Base-by-base conservation (phyloP, 2,797 vertebrate genomes). In the Phataginus tricuspis region DNA sequence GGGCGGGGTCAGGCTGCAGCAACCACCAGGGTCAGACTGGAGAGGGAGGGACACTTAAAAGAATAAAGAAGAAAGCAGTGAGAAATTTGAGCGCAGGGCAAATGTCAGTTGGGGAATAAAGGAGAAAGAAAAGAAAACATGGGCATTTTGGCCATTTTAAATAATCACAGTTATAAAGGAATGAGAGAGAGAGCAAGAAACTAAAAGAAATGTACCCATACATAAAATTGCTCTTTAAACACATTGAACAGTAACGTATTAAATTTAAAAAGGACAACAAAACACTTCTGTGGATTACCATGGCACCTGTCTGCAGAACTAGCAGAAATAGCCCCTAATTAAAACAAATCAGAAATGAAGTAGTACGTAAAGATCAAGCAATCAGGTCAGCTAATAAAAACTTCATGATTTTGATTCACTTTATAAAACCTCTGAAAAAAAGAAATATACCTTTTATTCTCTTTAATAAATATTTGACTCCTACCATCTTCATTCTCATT, bases 261-360 rank as follows among this genome's bases (percentile, higher is more conserved):
- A 57, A 57, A 63, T 53, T 77, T 87, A 78, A 2, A 55, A 63
- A 94, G 74, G 74, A 84, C n/a, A 78, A 85, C 53, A 66, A 91
- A 92, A 66, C 23, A 42, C 23, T 75, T 77, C 57, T 7, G 37
- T 42, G 59, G 55, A 86, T 78, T 87, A 53, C 55, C 37, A 16
- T 63, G 74, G 87, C n/a, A 68, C 39, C 51, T 91, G 49, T 6
- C 64, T 91, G 92, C 42, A 69, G 55, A 93, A 95, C 37, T 61
- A 88, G 80, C 31, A 69, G 74, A 85, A 83, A 94, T 6, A 71
- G 39, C 51, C 86, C 25, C 71, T 74, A 39, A 93, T 90, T 69
- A 42, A 94, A 96, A 92, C 63, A 80, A 84, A 74, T 86, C 61
- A 90, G 39, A 92, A 93, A 92, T 74, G 64, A 96, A 69, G 39